Conservation (phyloP, 2,113 vertebrate genomes). For the Pluvialis apricaria region DNA sequence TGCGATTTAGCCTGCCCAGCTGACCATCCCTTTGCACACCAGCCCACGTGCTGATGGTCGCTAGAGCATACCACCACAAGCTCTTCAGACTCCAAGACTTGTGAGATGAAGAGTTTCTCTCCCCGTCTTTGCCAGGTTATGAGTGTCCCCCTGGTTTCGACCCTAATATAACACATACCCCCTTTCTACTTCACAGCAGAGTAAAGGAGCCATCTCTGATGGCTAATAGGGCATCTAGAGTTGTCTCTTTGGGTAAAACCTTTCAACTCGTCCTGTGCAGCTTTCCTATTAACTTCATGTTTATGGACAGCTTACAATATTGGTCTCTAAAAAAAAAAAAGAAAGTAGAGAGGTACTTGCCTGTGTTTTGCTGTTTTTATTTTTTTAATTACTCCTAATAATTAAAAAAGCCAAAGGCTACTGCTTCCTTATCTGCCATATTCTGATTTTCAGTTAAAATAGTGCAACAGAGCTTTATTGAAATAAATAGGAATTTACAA, state of each 20-base stretch:
- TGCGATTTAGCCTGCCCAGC: neutral
- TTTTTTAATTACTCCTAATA: neutral
- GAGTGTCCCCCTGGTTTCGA: neutral
- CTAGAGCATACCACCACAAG: neutral
- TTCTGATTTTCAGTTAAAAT: neutral
- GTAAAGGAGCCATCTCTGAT: neutral
- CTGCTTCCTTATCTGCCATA: neutral
- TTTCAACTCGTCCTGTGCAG: neutral
- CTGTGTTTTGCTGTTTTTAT: neutral
- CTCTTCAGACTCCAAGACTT: neutral
- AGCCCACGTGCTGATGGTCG: accelerated
- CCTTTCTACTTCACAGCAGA: neutral
- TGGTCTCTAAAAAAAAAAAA: neutral
- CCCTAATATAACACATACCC: neutral
- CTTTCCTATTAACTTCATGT: neutral
- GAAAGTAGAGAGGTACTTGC: neutral
- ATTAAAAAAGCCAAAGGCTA: neutral
- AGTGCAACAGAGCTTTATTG: neutral
- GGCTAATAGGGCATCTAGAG: neutral
- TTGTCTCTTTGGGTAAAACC: neutral
- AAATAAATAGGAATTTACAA: neutral
- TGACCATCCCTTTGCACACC: neutral
- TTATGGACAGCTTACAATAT: neutral
- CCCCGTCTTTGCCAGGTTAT: neutral
- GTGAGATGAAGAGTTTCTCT: neutral